Base-by-base conservation (phyloP, 2,113 vertebrate species). In the Tachysurus fulvidraco region DNA sequence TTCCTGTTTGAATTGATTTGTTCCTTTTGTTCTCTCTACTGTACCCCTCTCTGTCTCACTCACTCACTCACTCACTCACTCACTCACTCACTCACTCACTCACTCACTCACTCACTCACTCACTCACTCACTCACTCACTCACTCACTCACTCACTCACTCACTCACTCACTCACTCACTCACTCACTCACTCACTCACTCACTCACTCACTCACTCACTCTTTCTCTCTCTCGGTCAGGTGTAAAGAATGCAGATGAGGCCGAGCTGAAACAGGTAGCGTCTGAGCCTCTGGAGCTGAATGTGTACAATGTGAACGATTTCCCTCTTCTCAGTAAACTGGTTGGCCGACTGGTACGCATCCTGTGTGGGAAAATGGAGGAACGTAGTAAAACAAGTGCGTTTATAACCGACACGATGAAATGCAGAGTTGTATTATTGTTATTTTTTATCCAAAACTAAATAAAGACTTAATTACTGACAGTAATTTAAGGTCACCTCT, bases 171-270 rank as follows among this genome's bases (percentile, higher is more conserved):
- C 2, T 83, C 25, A 5, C 23, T 81, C 25, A 64, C 2, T 83
- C 25, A 5, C 23, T 81, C 25, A 64, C 2, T 83, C 25, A 5
- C n/a, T n/a, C n/a, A n/a, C n/a, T n/a, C 3, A 23, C 71, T 6
- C 91, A 19, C 13, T 60, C 3, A 54, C 16, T 67, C 14, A n/a
- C 23, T 73, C 1, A 23, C 1, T 67, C 30, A 36, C 4, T 74
- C 30, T 82, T 28, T 69, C 2, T 85, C 17, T 9, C 21, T 55
- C 28, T 0, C 2, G 21, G 67, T 8, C 91, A 99, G 98, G 98
- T 1, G 97, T 99, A 88, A 98, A 99, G 93, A 99, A 99, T 0
- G 98, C 97, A 0, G 97, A 99, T 0, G 97, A 98, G 89, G 95
- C 95, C 0, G 98, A 99, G 91, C 89, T 99, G 90, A 95, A 93